Percentiles rank a stretch among this genome's conserved stretches.
These are phyloP conservation scores for Takifugu rubripes DNA, from an alignment of 2,797 vertebrate species.

Conservation along the genomic window DNA sequence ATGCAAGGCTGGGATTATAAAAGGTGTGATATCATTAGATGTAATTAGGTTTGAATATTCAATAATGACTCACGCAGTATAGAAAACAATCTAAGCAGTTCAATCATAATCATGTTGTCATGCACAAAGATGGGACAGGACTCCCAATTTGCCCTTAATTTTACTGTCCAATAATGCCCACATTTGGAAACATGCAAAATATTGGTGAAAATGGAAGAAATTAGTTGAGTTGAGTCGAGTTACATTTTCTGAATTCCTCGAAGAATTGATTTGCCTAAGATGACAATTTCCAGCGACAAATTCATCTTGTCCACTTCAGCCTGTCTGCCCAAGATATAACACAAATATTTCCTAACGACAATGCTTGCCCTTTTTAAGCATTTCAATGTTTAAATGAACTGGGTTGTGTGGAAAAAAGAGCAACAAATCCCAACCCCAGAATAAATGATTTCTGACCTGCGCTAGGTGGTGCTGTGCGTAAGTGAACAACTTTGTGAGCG, in stretches of 20 bases:
- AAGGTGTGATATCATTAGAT: not conserved
- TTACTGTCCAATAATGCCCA: constrained; percentile 9
- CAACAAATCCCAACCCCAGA: too few relatives aligned
- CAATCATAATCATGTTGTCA: constrained; percentile 32
- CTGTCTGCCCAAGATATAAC: too few relatives aligned
- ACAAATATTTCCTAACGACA: not conserved
- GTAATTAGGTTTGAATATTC: not conserved
- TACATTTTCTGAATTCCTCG: constrained; percentile 1
- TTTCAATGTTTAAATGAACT: too few relatives aligned
- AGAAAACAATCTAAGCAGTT: constrained; percentile 5
- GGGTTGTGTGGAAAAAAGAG: too few relatives aligned
- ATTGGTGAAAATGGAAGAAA: constrained; percentile 14
- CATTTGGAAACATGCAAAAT: constrained; percentile 13
- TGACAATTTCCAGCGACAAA: constrained; percentile 2
- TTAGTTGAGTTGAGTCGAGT: constrained; percentile 7
- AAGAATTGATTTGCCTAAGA: constrained; percentile 12
- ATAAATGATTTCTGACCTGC: constrained; percentile 31
- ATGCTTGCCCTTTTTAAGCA: too few relatives aligned
- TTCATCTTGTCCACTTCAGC: too few relatives aligned
- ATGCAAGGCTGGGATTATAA: constrained; percentile 12
- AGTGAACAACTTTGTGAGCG: constrained; percentile 60
- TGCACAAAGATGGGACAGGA: constrained; percentile 18
- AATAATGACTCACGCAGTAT: constrained; percentile 22
- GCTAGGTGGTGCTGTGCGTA: constrained; percentile 77
- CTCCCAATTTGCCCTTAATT: constrained; percentile 24